phyloP scores from a whole-genome alignment of 1,140 invertebrate species.

The Drosophila seguyi region DNA sequence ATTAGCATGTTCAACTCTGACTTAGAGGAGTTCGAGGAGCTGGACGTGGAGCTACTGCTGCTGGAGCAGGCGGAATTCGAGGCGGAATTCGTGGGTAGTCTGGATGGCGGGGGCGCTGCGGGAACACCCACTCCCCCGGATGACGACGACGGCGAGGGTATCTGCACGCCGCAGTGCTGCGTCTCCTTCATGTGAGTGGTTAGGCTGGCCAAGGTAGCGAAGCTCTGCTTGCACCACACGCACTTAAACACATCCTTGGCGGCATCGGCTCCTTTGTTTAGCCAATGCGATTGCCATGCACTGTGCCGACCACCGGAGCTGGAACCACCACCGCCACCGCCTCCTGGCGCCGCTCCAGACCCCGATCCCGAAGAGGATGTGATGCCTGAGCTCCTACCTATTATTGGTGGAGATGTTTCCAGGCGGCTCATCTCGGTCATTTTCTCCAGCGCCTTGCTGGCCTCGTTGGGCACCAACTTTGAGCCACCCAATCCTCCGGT shows the following conservation, averaged over 20 bases:
- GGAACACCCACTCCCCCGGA: not conserved
- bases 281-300: slow-evolving; percentile 97
- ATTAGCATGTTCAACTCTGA: slow-evolving; percentile 93
- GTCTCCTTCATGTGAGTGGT: slow-evolving; percentile 98
- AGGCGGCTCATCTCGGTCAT: slow-evolving; percentile 95
- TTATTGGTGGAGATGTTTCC: slow-evolving; percentile 42
- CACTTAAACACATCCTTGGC: slow-evolving; percentile 97
- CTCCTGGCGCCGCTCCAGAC: slow-evolving; percentile 62
- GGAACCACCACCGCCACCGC: slow-evolving; percentile 72
- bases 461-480: slow-evolving; percentile 90
- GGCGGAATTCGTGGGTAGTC: slow-evolving; percentile 80
- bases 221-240: slow-evolving; percentile 98
- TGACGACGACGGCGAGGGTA: slow-evolving; percentile 86
- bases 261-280: slow-evolving; percentile 96
- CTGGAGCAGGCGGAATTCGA: slow-evolving; percentile 86
- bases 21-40: slow-evolving; percentile 88
- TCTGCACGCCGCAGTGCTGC: slow-evolving; percentile 95
- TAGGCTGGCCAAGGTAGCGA: slow-evolving; percentile 94
- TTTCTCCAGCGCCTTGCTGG: slow-evolving; percentile 94
- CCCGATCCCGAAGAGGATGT: slow-evolving; percentile 71
- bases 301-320: slow-evolving; percentile 89
- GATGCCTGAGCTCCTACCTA: not conserved
- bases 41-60: slow-evolving; percentile 86
- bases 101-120: slow-evolving; percentile 8
- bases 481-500: slow-evolving; percentile 85